Evolutionary conservation across 2,888 invertebrate genomes (phyloP).

Genomic region (Laspeyria flexula): DNA sequence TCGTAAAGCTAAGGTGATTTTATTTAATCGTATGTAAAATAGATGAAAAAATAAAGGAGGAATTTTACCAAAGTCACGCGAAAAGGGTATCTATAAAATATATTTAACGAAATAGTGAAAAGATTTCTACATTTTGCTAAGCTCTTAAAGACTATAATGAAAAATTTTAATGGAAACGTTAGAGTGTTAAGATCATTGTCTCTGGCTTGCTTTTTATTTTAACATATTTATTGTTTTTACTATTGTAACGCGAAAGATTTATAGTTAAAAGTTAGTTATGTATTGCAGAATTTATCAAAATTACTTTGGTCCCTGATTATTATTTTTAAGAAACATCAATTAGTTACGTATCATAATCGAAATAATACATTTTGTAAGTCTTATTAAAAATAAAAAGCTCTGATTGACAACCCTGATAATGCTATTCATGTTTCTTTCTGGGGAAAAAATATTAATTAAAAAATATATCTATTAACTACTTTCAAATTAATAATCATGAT

Average conservation of each 20-base stretch:
- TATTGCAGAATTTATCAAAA: no score
- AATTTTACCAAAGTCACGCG: constrained; percentile 61
- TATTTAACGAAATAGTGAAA: constrained; percentile 47
- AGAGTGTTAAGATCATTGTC: constrained; percentile 40
- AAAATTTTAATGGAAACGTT: constrained; percentile 40
- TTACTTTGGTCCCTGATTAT: no score
- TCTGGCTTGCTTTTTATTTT: neutral
- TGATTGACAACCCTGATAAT: constrained; percentile 1
- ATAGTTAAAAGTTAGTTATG: constrained; percentile 1
- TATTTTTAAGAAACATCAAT: no score
- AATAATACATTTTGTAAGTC: neutral
- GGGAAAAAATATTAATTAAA: no score
- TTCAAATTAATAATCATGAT: no score
- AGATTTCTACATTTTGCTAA: constrained; percentile 63
- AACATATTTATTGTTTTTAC: neutral
- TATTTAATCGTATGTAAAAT: constrained; percentile 39
- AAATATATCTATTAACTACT: no score
- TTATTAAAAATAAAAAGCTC: neutral
- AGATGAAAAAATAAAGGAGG: constrained; percentile 39
- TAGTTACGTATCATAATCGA: neutral
- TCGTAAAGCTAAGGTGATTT: constrained; percentile 46
- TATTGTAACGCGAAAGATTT: constrained; percentile 37
- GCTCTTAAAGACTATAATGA: constrained; percentile 51
- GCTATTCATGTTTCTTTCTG: no score
- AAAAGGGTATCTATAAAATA: constrained; percentile 65